Percentiles rank a stretch among this genome's conserved stretches.
Evolutionary conservation across 2,113 vertebrate species (phyloP).

Genomic region (Cynopterus brachyotis): DNA sequence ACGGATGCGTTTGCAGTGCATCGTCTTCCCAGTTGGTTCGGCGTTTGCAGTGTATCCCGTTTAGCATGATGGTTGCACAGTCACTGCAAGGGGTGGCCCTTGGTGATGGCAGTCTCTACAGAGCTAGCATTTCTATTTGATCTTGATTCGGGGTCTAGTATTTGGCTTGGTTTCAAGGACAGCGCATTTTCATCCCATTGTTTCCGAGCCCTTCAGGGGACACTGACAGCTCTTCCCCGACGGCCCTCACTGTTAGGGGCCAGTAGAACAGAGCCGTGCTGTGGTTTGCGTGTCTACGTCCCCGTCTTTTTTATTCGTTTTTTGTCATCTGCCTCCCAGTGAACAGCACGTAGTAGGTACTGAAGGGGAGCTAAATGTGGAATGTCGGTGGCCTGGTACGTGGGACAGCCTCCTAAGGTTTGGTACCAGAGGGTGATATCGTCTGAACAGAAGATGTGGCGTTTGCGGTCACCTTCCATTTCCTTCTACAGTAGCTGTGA

Average conservation of each 20-base stretch:
- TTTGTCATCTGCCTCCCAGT: not conserved
- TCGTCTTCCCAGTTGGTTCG: not conserved
- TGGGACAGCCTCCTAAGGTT: not conserved
- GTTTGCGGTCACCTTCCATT: not conserved
- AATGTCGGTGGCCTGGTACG: not conserved
- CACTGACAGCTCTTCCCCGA: not conserved
- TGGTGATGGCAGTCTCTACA: not conserved
- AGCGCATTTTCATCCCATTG: not conserved
- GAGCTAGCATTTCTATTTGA: not conserved
- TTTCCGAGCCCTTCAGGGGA: not conserved
- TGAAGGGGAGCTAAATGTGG: not conserved
- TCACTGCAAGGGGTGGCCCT: not conserved
- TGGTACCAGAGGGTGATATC: not conserved
- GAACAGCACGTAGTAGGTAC: not conserved
- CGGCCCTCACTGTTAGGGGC: not conserved
- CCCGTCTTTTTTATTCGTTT: not conserved
- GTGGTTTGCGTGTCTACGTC: not conserved
- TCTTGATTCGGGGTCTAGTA: not conserved
- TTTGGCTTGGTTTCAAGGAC: not conserved
- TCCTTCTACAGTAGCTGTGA: not conserved
- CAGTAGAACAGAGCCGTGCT: not conserved
- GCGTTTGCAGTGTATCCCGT: not conserved
- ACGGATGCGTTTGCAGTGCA: not conserved
- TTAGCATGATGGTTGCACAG: not conserved
- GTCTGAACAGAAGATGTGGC: not conserved